Conservation (phyloP, 2,113 vertebrate species). For the Procavia capensis region DNA sequence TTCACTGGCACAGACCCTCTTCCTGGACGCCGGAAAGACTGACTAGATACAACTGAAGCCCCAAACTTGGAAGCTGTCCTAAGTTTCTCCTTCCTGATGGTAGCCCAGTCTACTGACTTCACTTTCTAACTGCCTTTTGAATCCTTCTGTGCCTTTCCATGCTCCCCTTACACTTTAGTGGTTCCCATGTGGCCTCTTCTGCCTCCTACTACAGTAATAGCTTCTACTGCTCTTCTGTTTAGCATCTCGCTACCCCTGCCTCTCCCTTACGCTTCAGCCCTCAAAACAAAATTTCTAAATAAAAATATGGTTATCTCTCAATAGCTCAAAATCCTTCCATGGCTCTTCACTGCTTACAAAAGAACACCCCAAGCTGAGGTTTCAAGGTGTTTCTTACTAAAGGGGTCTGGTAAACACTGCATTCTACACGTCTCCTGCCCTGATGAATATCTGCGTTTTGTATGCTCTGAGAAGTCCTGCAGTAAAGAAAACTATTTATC, state of each 20-base stretch:
- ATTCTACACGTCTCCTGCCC: background rate
- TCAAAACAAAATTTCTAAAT: conserved; percentile 13
- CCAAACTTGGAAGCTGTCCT: too few relatives aligned
- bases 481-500: background rate
- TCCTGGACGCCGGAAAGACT: too few relatives aligned
- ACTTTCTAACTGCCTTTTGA: background rate
- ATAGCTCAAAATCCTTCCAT: background rate
- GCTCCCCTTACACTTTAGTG: background rate
- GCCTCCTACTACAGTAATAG: background rate
- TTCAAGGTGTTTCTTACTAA: background rate
- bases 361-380: background rate
- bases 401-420: background rate
- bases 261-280: background rate
- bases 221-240: background rate
- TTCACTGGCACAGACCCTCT: too few relatives aligned
- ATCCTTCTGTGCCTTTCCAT: background rate
- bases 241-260: background rate
- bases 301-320: background rate
- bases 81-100: background rate
- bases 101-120: background rate
- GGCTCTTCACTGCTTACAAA: background rate
- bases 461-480: background rate
- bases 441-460: background rate
- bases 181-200: background rate
- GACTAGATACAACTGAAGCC: too few relatives aligned